These are phyloP conservation scores for Eidolon helvum DNA, from an alignment of 2,113 vertebrate genomes.

Conservation along the genomic window DNA sequence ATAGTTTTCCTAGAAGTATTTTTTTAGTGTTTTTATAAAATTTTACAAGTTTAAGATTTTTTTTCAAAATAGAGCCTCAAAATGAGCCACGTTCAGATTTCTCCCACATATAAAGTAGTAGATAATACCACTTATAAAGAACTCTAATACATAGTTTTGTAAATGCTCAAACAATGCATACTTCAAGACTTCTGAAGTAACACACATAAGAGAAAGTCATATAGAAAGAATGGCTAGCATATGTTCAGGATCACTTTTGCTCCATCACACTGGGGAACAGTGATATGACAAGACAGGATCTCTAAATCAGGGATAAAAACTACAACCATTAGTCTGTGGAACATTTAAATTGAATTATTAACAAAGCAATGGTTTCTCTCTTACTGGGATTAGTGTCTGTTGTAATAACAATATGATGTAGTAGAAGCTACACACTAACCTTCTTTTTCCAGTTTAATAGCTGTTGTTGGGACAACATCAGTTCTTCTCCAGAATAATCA, in stretches of 20 bases:
- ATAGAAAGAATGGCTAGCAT: background rate
- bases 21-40: background rate
- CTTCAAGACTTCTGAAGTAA: background rate
- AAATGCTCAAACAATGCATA: background rate
- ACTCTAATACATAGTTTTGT: background rate
- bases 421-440: background rate
- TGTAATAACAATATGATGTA: background rate
- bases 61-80: background rate
- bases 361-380: background rate
- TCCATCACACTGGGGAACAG: accelerated
- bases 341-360: background rate
- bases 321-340: background rate
- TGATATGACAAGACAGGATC: background rate
- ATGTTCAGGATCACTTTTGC: background rate
- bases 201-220: background rate
- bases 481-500: background rate
- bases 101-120: background rate
- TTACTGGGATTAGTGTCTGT: background rate
- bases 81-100: background rate
- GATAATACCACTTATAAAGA: background rate
- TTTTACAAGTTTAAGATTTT: background rate
- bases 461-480: background rate
- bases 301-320: background rate
- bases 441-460: background rate
- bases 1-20: background rate